Evolutionary conservation across 2,888 invertebrate species (phyloP), one percentile per base, ranked within the genome.

Genomic region (Xestia c-nigrum): DNA sequence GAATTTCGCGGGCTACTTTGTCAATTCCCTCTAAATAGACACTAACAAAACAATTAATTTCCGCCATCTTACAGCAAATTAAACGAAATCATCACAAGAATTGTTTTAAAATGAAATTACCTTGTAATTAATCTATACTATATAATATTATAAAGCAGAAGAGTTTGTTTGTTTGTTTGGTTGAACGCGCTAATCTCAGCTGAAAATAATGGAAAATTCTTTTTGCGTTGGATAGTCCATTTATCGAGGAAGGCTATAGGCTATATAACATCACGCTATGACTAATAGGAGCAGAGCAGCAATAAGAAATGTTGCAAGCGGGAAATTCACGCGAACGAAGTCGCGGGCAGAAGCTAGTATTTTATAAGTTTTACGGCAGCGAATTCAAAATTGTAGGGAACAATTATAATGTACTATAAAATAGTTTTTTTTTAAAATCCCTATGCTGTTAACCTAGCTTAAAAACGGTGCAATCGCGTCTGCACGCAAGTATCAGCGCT

Each of bases 51-150:
- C 4, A n/a, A 55, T n/a, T 21, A 21, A 52, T 21, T 52, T 52
- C n/a, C 10, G 10, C n/a, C 3, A 10, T 10, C n/a, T 6, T 7
- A 14, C 59, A 59, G 59, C 31, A 19, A 31, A 16, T 38, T 61
- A 52, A n/a, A 47, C 16, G n/a, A n/a, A 40, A 57, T 31, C 80
- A 78, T 72, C 64, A 79, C 78, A 79, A 65, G 57, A 31, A 38
- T 14, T n/a, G 9, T 46, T 52, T 24, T 21, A 24, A 43, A 52
- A 52, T 61, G 3, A 40, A 57, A 65, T 46, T 21, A 21, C 31
- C 3, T 31, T 24, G 6, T 63, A 38, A 46, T 47, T 38, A 5
- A 16, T n/a, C n/a, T n/a, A n/a, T n/a, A n/a, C n/a, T n/a, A n/a
- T n/a, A n/a, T n/a, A n/a, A n/a, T n/a, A n/a, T n/a, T n/a, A n/a